Evolutionary conservation across 2,888 invertebrate species (phyloP).

Genomic region (Fragum fragum): DNA sequence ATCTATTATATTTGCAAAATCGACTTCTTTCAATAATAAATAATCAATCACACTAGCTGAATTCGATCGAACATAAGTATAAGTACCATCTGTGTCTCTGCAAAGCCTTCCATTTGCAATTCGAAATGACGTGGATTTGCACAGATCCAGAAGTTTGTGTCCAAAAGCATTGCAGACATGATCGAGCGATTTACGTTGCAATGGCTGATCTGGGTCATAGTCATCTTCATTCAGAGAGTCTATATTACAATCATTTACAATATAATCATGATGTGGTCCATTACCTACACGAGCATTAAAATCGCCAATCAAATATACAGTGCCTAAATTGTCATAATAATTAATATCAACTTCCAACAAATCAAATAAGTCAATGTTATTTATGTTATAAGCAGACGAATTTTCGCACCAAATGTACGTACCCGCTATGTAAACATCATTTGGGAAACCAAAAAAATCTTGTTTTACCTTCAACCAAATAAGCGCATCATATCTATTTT

Average conservation of each 20-base stretch:
- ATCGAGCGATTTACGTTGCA: constrained; percentile 14
- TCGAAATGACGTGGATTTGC: constrained; percentile 30
- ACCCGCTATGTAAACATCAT: constrained; percentile 1
- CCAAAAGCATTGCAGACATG: neutral
- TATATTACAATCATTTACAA: neutral
- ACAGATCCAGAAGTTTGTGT: constrained; percentile 8
- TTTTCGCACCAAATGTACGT: constrained; percentile 31
- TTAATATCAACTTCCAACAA: constrained; percentile 34
- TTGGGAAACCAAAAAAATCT: neutral
- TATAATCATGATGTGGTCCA: constrained; percentile 15
- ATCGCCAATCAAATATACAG: constrained; percentile 47
- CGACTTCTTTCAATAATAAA: constrained; percentile 4
- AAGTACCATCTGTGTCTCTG: neutral
- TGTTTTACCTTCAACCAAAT: constrained; percentile 21
- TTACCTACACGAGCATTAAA: constrained; percentile 37
- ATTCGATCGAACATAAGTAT: neutral
- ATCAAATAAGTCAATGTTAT: constrained; percentile 43
- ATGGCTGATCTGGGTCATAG: constrained; percentile 27
- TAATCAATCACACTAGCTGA: constrained; percentile 5
- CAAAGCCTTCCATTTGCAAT: constrained; percentile 31
- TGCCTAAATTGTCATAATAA: constrained; percentile 30
- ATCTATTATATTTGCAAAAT: neutral
- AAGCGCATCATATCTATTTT: neutral
- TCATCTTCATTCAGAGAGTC: neutral
- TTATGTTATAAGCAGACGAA: constrained; percentile 31